Base-by-base conservation (phyloP, 2,797 vertebrate genomes). In the Euphonia xanthogaster region DNA sequence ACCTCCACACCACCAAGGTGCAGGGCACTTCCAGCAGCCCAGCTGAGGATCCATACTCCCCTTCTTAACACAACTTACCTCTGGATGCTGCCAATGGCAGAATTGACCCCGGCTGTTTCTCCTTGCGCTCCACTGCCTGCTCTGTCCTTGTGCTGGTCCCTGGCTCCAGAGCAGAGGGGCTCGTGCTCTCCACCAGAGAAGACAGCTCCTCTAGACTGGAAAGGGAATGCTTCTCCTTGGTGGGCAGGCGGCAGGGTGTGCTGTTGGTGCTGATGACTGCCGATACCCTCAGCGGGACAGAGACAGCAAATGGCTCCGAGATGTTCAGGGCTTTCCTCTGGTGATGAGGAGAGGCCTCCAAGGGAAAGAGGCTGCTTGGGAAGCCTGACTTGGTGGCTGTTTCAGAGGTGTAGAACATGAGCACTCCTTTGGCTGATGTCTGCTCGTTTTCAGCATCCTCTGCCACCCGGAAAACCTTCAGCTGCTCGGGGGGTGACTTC, bases 211-310 rank as follows among this genome's bases (percentile, higher is more conserved):
- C 98, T 5, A 98, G 96, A 65, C 98, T 98, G 63, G 98, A 98
- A 51, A 98, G 97, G 6, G 97, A 97, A 86, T 97, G 96, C 42
- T 98, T 98, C 42, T 99, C 99, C 90, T 99, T 99, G 28, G 94
- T 74, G 3, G 98, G 98, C 4, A 97, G 96, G 5, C 99, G 98
- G 98, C 99, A 99, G 0, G 99, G 99, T 2, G 98, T 99, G 98
- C 99, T 99, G 98, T 99, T 99, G 77, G 98, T 98, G 93, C 98
- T 99, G 98, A 99, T 99, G 86, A 99, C 99, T 0, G 99, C 99
- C 0, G 99, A 99, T 35, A 99, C 99, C 0, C 99, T 98, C 55
- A 99, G 98, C 0, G 99, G 99, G 6, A 99, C 99, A 0, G 99
- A 99, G 57, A 99, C 99, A 0, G 99, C 99, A 0, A 99, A 99